Evolutionary conservation across 2,797 vertebrate species (phyloP), one percentile per base, ranked within the genome.

Genomic region (Takifugu ocellatus): DNA sequence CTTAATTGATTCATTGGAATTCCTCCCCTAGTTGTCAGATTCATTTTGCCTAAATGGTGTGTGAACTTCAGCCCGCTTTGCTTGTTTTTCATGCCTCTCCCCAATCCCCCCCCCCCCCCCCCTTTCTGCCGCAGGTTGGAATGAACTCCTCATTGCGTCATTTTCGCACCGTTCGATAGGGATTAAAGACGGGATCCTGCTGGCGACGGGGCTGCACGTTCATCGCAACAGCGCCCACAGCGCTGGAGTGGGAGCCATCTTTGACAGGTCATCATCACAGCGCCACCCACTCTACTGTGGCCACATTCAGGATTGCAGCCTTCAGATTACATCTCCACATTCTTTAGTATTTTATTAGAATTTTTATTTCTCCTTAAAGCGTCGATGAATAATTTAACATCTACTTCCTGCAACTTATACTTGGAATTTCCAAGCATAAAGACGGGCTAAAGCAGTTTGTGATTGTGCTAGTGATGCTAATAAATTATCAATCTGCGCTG

Each of bases 201-300:
- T 99, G 42, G 95, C 97, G 62, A 98, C 97, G 0, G 97, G 96
- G 59, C 91, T 98, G 29, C 97, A 99, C 33, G 97, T 98, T 44
- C 97, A 99, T 82, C 89, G 97, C 24, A 98, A 95, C 91, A 99
- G 97, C 2, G 96, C 97, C 7, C 97, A 99, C 77, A 99, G 97
- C 1, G 96, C 97, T 0, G 97, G 96, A n/a, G 96, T 98, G 17
- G 97, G 97, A 64, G 96, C 97, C 88, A 99, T 99, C 89, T 99
- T 99, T 63, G 96, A 99, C 93, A 96, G 97, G 97, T 98, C 10
- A 16, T 54, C 72, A 49, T 62, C 6, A 5, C 6, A 2, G 7
- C 21, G 15, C 48, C 48, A 16, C n/a, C 21, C 6, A n/a, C 15
- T 6, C 42, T 43, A 11, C 46, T 49, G 26, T 17, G 44, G 44